Percentiles rank a stretch among this genome's conserved stretches.
Conservation (phyloP, 2,888 invertebrate species). For the Dendrolimus houi region DNA sequence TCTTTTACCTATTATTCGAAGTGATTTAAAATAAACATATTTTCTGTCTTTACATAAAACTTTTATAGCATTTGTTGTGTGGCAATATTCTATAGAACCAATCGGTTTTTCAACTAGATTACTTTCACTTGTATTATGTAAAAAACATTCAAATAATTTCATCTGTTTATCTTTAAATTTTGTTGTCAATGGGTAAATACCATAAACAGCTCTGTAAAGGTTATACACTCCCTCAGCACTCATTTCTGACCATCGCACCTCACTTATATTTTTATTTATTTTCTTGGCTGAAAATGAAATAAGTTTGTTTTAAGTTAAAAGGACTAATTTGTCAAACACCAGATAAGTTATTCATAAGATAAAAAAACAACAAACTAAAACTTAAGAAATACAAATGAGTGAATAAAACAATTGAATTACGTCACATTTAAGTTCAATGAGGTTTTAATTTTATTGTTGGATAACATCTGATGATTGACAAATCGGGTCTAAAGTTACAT, state of each 20-base stretch:
- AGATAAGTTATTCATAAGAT: no score
- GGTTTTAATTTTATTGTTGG: no score
- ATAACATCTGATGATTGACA: no score
- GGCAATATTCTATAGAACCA: slow-evolving; percentile 79
- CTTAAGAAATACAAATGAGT: no score
- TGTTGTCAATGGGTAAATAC: slow-evolving; percentile 78
- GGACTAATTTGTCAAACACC: not conserved
- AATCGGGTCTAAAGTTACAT: no score
- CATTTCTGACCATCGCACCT: slow-evolving; percentile 81
- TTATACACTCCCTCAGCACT: slow-evolving; percentile 80
- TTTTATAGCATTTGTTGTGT: slow-evolving; percentile 72
- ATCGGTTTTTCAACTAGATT: slow-evolving; percentile 29
- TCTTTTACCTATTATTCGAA: slow-evolving; percentile 82
- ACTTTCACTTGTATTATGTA: slow-evolving; percentile 29
- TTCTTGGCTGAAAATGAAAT: slow-evolving; percentile 81
- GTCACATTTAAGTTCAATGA: no score
- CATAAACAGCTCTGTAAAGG: slow-evolving; percentile 81
- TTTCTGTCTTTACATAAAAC: slow-evolving; percentile 80
- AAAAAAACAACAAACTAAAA: no score
- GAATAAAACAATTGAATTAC: no score
- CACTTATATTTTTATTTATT: slow-evolving; percentile 77
- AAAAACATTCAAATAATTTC: slow-evolving; percentile 78
- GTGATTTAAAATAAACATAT: slow-evolving; percentile 79
- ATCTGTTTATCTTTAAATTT: slow-evolving; percentile 76
- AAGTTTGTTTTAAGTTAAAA: slow-evolving; percentile 8